Base-by-base conservation (phyloP, 2,113 vertebrate species). In the Candoia aspera region DNA sequence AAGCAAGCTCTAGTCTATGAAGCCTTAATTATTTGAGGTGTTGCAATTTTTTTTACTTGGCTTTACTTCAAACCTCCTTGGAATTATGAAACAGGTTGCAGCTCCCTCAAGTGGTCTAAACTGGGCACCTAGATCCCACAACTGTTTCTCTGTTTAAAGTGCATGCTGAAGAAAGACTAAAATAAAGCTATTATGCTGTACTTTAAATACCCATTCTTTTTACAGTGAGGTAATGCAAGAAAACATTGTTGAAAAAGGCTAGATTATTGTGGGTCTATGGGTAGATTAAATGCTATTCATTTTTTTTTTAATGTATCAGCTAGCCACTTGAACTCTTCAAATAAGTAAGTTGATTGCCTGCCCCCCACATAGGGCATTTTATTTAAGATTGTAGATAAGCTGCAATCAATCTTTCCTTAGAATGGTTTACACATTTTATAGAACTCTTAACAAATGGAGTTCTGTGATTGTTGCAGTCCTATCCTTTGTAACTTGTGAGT, bases 81-180 rank as follows among this genome's bases (percentile, higher is more conserved):
- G 37, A 29, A 88, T 58, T 59, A 17, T 88, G 24, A 60, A 26
- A 15, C 6, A 46, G 87, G 12, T 24, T 42, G 85, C 23, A 62
- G 87, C 87, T 24, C 87, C 58, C 87, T 59, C 87, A 88, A 46
- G 87, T 88, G 87, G 87, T 13, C 87, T 59, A 88, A 88, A 13
- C 42, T 24, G 6, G n/a, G 10, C 4, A 57, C n/a, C 3, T 8
- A n/a, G 54, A 87, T 37, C 23, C 54, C 54, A n/a, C 5, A 54
- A n/a, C 8, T 86, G 24, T 55, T 37, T 57, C 33, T 87, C n/a
- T 17, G 33, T 33, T n/a, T 49, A 87, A 86, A 49, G 29, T 55
- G 84, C 49, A 55, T 21, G 8, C 10, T 49, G 83, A 42, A 49
- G 23, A 1, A 73, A 33, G 17, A 37, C 68, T 37, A 79, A 79